These are phyloP conservation scores for Lydus trimaculatus DNA, from an alignment of 2,888 invertebrate genomes.

Conservation along the genomic window DNA sequence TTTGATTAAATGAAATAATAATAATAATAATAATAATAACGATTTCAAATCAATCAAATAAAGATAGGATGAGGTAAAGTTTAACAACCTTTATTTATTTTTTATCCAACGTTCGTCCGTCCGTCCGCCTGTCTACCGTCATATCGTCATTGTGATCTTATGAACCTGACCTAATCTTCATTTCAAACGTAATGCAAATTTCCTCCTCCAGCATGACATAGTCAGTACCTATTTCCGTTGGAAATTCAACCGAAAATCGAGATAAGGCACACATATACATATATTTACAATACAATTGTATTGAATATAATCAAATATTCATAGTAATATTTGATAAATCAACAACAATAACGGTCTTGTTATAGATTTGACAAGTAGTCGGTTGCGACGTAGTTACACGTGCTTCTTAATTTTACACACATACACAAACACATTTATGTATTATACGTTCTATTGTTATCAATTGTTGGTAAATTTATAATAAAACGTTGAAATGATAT, in stretches of 20 bases:
- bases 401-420: not conserved
- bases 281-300: no score
- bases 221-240: not conserved
- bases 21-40: not conserved
- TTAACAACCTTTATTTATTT: not conserved
- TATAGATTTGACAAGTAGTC: conserved; percentile 5
- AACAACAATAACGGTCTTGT: conserved; percentile 7
- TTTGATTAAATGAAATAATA: not conserved
- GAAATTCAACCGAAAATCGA: not conserved
- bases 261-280: not conserved
- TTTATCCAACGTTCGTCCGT: not conserved
- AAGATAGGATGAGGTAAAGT: conserved; percentile 1
- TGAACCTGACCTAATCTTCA: not conserved
- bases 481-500: not conserved
- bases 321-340: not conserved
- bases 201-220: not conserved
- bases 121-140: no score
- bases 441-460: not conserved
- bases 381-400: not conserved
- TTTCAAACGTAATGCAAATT: not conserved
- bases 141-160: not conserved
- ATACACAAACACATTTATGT: not conserved
- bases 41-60: not conserved
- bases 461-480: not conserved
- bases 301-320: not conserved